phyloP scores from a whole-genome alignment of 2,797 vertebrate genomes.

The Pantherophis vulpinus region DNA sequence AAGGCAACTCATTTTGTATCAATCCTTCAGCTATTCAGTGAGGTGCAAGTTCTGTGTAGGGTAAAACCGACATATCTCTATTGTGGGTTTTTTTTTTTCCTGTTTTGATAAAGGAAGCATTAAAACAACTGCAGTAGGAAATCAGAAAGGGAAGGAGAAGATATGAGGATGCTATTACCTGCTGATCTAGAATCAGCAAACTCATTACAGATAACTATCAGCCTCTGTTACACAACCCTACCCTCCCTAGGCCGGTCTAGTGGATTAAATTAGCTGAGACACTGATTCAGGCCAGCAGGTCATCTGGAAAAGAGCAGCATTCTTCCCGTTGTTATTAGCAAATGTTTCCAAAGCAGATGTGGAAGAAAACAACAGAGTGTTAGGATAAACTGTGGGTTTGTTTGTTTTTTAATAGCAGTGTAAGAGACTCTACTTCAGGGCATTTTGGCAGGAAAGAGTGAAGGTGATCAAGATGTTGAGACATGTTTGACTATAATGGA shows the following conservation, averaged over 20 bases:
- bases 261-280: not conserved
- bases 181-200: not conserved
- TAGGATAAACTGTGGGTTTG: not conserved
- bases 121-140: not conserved
- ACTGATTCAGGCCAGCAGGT: not conserved
- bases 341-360: not conserved
- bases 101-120: not conserved
- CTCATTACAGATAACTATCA: no score
- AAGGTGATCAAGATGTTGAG: not conserved
- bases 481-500: not conserved
- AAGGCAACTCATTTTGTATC: not conserved
- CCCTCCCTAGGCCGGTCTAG: not conserved
- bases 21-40: slow-evolving; percentile 10
- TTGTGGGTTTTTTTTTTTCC: not conserved
- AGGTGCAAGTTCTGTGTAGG: not conserved
- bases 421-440: not conserved
- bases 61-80: not conserved
- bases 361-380: not conserved
- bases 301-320: not conserved
- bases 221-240: not conserved
- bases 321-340: not conserved
- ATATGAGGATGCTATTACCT: not conserved
- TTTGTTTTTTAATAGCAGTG: not conserved
- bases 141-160: not conserved
- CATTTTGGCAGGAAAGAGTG: not conserved